phyloP scores from a whole-genome alignment of 2,113 vertebrate species.

The Mionectes macconnelli region DNA sequence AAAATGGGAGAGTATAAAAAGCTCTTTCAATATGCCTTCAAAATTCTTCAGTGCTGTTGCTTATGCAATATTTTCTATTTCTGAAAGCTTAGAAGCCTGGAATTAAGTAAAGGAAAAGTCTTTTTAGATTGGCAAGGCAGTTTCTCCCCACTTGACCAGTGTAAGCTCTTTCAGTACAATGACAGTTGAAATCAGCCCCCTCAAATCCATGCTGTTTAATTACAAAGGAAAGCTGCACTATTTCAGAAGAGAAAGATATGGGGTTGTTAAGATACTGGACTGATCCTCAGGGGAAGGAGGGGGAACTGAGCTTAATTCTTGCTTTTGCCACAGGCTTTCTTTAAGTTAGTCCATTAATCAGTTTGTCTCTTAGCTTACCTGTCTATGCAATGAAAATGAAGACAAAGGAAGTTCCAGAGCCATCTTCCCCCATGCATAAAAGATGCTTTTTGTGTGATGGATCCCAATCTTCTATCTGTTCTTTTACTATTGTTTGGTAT shows the following conservation, averaged over 20 bases:
- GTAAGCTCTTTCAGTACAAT: constrained; percentile 5
- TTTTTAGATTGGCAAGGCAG: background rate
- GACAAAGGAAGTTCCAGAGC: background rate
- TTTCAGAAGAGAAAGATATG: background rate
- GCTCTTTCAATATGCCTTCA: constrained; percentile 17
- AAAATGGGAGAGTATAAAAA: constrained; percentile 49
- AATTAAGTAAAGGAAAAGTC: constrained; percentile 30
- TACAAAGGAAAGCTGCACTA: constrained; percentile 16
- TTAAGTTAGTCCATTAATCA: constrained; percentile 32
- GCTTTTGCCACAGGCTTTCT: background rate
- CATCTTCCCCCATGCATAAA: background rate
- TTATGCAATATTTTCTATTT: constrained; percentile 52
- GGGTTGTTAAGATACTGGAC: constrained; percentile 20
- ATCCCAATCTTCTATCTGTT: background rate
- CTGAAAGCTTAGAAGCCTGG: constrained; percentile 33
- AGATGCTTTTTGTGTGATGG: background rate
- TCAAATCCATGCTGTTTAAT: constrained; percentile 47
- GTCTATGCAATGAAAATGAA: background rate
- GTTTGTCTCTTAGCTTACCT: constrained; percentile 33
- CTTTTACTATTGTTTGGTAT: background rate
- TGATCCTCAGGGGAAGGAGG: background rate
- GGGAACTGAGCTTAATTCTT: constrained; percentile 30
- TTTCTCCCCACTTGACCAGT: constrained; percentile 33
- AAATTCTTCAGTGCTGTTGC: constrained; percentile 18
- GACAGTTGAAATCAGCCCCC: background rate